phyloP scores from a whole-genome alignment of 2,113 vertebrate species.

The Zingel zingel region DNA sequence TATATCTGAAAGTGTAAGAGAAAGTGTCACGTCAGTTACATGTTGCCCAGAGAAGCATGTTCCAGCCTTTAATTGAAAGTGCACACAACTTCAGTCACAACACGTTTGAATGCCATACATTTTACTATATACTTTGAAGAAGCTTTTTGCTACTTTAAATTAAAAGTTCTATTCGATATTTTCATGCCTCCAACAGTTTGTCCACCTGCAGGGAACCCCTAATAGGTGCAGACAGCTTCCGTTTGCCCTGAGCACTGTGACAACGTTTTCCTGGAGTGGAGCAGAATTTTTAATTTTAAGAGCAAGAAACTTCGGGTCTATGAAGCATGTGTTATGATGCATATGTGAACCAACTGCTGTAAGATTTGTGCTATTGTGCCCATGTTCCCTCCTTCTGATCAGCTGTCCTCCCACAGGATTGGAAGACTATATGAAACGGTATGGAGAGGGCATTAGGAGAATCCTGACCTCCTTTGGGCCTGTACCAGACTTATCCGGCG shows the following conservation, averaged over 20 bases:
- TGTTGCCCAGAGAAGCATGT: too few species aligned
- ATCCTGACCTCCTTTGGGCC: constrained; percentile 91
- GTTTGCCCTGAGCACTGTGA: neutral
- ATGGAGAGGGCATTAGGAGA: constrained; percentile 86
- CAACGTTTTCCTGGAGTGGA: neutral
- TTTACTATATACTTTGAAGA: too few species aligned
- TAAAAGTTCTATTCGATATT: too few species aligned
- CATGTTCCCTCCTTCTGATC: neutral
- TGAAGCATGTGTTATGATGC: neutral
- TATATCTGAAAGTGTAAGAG: too few species aligned
- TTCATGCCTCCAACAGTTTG: neutral
- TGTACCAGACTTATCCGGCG: constrained; percentile 88
- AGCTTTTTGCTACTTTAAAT: too few species aligned
- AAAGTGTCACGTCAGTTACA: too few species aligned
- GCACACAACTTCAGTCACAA: neutral
- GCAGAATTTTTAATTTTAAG: neutral
- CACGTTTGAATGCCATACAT: neutral
- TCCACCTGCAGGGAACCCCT: neutral
- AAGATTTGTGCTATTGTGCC: neutral
- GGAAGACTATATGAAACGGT: constrained; percentile 90
- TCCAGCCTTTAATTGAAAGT: too few species aligned
- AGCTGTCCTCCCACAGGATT: constrained; percentile 84
- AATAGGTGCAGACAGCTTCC: too few species aligned
- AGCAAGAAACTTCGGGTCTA: neutral
- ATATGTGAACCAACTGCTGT: neutral